phyloP scores from a whole-genome alignment of 2,113 vertebrate species.

The Coptodon bakossiorum region DNA sequence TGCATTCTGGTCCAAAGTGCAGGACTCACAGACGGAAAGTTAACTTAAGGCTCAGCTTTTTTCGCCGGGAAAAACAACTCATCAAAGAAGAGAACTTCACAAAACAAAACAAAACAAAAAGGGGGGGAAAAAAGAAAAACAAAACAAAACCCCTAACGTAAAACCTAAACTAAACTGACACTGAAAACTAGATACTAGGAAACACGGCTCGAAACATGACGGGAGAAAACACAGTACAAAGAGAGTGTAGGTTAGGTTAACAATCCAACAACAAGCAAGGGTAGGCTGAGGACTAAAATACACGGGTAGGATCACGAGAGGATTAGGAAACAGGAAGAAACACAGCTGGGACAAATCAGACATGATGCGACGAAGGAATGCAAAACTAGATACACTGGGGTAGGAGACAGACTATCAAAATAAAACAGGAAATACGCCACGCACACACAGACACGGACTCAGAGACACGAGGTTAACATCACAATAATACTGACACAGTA shows the following conservation, averaged over 20 bases:
- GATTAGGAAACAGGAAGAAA: background rate
- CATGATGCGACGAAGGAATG: rapidly evolving
- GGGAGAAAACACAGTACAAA: background rate
- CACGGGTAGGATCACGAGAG: background rate
- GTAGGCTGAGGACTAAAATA: background rate
- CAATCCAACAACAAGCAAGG: rapidly evolving
- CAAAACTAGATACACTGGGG: background rate
- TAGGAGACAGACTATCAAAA: background rate
- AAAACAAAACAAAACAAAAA: background rate
- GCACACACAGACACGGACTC: background rate
- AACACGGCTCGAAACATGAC: rapidly evolving
- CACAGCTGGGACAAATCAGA: rapidly evolving
- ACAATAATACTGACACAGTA: background rate
- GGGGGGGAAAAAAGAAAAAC: background rate
- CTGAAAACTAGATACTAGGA: background rate
- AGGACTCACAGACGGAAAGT: background rate
- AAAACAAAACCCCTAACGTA: background rate
- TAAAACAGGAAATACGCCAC: background rate
- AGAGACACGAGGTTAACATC: background rate
- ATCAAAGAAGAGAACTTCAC: background rate
- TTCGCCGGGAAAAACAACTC: background rate
- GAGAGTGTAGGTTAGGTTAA: rapidly evolving
- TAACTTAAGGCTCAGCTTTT: background rate
- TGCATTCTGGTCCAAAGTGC: background rate
- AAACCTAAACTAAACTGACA: background rate